Percentiles rank a stretch among this genome's conserved stretches.
These are phyloP conservation scores for Teleopsis dalmanni DNA, from an alignment of 1,140 invertebrate genomes.

Conservation along the genomic window DNA sequence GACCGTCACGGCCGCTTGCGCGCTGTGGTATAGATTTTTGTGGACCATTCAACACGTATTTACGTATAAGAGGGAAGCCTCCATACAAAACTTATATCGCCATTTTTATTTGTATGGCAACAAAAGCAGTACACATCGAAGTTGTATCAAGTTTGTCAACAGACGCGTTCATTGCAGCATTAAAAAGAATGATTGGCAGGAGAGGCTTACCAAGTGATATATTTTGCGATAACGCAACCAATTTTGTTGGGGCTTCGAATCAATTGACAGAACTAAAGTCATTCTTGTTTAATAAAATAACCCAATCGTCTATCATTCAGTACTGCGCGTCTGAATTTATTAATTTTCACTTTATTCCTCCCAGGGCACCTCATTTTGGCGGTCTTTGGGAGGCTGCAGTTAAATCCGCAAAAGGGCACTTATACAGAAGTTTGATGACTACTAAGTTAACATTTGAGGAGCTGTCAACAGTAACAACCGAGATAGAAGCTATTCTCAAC, in stretches of 20 bases:
- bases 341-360: constrained; percentile 24
- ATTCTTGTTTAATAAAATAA: background rate
- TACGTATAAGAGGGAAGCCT: background rate
- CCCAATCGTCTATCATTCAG: background rate
- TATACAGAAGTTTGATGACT: constrained; percentile 16
- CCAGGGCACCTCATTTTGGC: constrained; percentile 21
- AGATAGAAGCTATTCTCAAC: constrained; percentile 26
- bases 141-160: constrained; percentile 21
- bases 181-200: constrained; percentile 29
- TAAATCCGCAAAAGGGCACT: constrained; percentile 25
- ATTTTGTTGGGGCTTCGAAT: constrained; percentile 20
- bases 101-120: constrained; percentile 26
- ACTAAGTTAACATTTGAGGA: constrained; percentile 18
- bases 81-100: constrained; percentile 20
- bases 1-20: constrained; percentile 16
- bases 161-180: constrained; percentile 22
- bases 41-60: constrained; percentile 27
- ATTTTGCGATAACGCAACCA: constrained; percentile 34
- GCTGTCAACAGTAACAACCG: constrained; percentile 15
- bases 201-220: constrained; percentile 14
- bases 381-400: constrained; percentile 25
- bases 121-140: constrained; percentile 31
- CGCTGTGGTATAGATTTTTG: constrained; percentile 31
- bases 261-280: constrained; percentile 11
- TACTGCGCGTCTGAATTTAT: constrained; percentile 15